Conservation (phyloP, 2,797 vertebrate genomes). For the Catharus ustulatus region DNA sequence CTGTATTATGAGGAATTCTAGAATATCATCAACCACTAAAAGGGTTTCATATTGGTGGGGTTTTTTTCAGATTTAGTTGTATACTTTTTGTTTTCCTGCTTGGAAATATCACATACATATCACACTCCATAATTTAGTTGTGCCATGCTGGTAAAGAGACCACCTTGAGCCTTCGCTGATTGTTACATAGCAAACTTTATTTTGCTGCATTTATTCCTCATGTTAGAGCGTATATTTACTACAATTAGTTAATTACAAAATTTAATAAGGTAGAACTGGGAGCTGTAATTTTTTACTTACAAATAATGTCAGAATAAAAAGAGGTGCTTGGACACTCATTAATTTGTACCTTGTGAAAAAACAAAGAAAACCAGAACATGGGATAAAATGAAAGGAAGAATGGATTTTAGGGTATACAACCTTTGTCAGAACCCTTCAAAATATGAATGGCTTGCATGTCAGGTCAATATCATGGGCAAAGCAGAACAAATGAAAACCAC, state of each 20-base stretch:
- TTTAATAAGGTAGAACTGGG: neutral
- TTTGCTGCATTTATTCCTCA: neutral
- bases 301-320: neutral
- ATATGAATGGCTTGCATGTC: neutral
- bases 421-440: neutral
- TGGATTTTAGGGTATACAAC: neutral
- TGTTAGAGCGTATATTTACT: neutral
- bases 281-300: neutral
- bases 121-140: rapidly evolving
- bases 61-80: neutral
- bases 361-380: neutral
- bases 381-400: neutral
- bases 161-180: neutral
- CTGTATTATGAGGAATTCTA: neutral
- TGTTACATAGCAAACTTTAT: neutral
- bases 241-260: neutral
- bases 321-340: neutral
- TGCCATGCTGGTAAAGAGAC: neutral
- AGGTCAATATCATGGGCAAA: neutral
- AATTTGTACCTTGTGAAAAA: neutral
- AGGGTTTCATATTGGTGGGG: rapidly evolving
- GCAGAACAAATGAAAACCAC: neutral
- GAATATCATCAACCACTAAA: neutral
- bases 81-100: neutral
- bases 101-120: neutral